Evolutionary conservation across 1,140 invertebrate genomes (phyloP).

Genomic region (Melitaea cinxia): DNA sequence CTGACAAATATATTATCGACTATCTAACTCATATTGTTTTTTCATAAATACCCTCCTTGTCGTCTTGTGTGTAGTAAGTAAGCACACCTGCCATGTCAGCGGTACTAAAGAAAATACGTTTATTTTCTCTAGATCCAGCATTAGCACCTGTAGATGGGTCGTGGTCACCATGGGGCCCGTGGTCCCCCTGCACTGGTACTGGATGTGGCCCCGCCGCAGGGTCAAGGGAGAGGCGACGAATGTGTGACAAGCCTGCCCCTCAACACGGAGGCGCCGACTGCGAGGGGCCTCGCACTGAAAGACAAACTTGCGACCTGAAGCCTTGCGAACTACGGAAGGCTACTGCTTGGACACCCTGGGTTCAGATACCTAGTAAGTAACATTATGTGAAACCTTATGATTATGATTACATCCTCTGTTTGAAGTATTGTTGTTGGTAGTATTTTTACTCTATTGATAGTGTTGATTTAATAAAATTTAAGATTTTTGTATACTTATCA

Average conservation of each 20-base stretch:
- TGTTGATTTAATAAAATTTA: no score
- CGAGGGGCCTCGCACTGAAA: conserved; percentile 85
- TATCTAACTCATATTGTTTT: no score
- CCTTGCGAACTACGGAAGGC: conserved; percentile 86
- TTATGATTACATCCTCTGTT: no score
- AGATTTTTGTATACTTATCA: no score
- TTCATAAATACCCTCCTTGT: no score
- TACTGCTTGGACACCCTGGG: conserved; percentile 90
- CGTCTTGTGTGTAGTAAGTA: no score
- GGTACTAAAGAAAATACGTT: no score
- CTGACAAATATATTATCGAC: no score
- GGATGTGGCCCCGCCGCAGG: conserved; percentile 82
- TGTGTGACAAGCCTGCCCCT: conserved; percentile 58
- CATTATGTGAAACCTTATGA: background rate
- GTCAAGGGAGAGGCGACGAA: conserved; percentile 50
- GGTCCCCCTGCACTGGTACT: conserved; percentile 84
- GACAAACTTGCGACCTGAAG: conserved; percentile 86
- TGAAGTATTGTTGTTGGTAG: no score
- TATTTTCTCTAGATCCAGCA: conserved; percentile 76
- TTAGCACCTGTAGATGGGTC: conserved; percentile 85
- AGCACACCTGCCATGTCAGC: no score
- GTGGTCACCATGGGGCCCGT: conserved; percentile 89
- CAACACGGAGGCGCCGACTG: conserved; percentile 80
- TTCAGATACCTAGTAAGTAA: conserved; percentile 75
- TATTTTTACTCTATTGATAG: no score